Evolutionary conservation across 92 coral and sea anemone genomes (phyloP).

Genomic region (Palythoa grandis): DNA sequence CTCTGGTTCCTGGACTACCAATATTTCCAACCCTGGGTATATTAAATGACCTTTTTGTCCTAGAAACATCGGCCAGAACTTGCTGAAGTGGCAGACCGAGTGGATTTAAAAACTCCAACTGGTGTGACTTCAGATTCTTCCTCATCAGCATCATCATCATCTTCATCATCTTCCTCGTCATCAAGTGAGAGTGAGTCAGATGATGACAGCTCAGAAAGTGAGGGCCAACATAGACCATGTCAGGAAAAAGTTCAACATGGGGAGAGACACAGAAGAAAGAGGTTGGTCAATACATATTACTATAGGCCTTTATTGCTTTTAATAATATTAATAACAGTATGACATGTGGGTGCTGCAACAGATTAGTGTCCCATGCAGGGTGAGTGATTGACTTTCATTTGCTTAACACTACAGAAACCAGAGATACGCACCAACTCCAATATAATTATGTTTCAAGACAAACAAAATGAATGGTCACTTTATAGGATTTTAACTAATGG

Average conservation of each 20-base stretch:
- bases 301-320: background rate
- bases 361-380: too few relatives aligned
- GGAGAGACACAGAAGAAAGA: slow-evolving; percentile 56
- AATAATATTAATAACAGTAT: too few relatives aligned
- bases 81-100: slow-evolving; percentile 77
- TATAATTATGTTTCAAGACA: too few relatives aligned
- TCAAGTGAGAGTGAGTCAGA: slow-evolving; percentile 63
- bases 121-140: slow-evolving; percentile 96
- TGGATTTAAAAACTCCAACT: slow-evolving; percentile 80
- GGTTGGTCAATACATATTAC: slow-evolving; percentile 20
- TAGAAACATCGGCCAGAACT: slow-evolving; percentile 97
- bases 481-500: too few relatives aligned
- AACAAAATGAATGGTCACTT: too few relatives aligned
- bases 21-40: background rate
- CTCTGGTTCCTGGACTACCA: too few relatives aligned
- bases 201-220: slow-evolving; percentile 28
- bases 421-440: too few relatives aligned
- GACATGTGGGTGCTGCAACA: too few relatives aligned
- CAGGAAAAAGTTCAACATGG: slow-evolving; percentile 52
- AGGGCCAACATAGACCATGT: background rate
- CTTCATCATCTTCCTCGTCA: slow-evolving; percentile 81
- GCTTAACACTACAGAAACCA: too few relatives aligned
- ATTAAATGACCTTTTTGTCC: background rate
- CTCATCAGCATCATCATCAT: slow-evolving; percentile 89
- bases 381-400: too few relatives aligned